A percentile compares a stretch with the other conserved stretches of the same genome.
These are phyloP conservation scores for Punctoribates punctum DNA, from an alignment of 2,888 invertebrate species.

Conservation along the genomic window DNA sequence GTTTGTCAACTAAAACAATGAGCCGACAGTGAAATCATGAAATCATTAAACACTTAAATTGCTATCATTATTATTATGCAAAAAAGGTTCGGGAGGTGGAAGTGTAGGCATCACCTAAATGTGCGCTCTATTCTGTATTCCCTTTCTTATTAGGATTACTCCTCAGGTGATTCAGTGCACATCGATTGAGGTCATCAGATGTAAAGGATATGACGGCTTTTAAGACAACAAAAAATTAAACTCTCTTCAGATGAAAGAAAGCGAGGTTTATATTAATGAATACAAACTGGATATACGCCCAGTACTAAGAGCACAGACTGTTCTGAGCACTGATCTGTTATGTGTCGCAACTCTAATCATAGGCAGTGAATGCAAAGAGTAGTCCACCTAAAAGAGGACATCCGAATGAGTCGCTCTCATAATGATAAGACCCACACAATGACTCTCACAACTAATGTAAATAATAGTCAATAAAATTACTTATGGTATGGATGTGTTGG, in stretches of 20 bases:
- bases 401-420: constrained; percentile 22
- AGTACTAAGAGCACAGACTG: background rate
- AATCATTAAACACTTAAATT: constrained; percentile 26
- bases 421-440: constrained; percentile 37
- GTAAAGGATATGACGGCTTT: constrained; percentile 29
- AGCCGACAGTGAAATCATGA: constrained; percentile 33
- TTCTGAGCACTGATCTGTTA: background rate
- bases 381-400: constrained; percentile 36
- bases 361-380: background rate
- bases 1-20: constrained; percentile 32
- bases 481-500: constrained; percentile 6
- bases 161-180: constrained; percentile 33
- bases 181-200: constrained; percentile 30
- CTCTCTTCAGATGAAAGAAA: constrained; percentile 26
- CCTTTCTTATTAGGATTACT: constrained; percentile 23
- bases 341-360: constrained; percentile 16
- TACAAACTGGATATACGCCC: constrained; percentile 26
- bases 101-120: constrained; percentile 35
- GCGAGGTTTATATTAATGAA: constrained; percentile 21
- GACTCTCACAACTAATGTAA: constrained; percentile 6
- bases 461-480: background rate
- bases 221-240: background rate
- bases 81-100: constrained; percentile 33
- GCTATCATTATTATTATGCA: constrained; percentile 20
- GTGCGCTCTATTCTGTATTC: constrained; percentile 1